Conservation (phyloP, 2,797 vertebrate species). For the Liparis tanakae region DNA sequence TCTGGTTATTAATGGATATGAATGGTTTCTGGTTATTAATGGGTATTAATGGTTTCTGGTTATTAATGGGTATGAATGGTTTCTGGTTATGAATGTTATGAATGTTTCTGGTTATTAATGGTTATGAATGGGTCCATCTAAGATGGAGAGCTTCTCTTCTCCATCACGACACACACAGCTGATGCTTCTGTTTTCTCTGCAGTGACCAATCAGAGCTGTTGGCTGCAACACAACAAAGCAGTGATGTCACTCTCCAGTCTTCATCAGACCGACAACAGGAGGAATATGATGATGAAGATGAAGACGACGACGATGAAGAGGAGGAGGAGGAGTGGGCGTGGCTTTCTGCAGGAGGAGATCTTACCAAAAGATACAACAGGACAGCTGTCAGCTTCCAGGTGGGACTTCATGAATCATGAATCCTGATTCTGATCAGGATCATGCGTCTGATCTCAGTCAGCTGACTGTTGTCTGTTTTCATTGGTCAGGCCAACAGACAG, state of each 20-base stretch:
- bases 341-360: slow-evolving; percentile 78
- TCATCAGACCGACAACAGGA: slow-evolving; percentile 7
- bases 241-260: slow-evolving; percentile 30
- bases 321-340: slow-evolving; percentile 88
- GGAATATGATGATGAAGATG: slow-evolving; percentile 50
- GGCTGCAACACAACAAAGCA: neutral
- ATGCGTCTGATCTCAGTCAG: no score
- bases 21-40: no score
- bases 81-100: no score
- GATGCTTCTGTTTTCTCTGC: neutral
- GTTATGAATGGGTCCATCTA: no score
- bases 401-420: neutral
- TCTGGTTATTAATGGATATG: no score
- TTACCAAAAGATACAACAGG: slow-evolving; percentile 81
- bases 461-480: slow-evolving; percentile 24
- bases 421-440: no score
- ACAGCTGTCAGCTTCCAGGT: slow-evolving; percentile 85
- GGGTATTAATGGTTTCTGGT: no score
- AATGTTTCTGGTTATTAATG: no score
- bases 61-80: no score
- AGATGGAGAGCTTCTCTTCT: no score
- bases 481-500: slow-evolving; percentile 85
- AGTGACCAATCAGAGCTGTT: slow-evolving; percentile 27
- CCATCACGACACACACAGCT: neutral
- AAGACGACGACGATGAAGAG: slow-evolving; percentile 47